Evolutionary conservation across 2,888 invertebrate species (phyloP), one percentile per base, ranked within the genome.

Genomic region (Oscheius sp.): DNA sequence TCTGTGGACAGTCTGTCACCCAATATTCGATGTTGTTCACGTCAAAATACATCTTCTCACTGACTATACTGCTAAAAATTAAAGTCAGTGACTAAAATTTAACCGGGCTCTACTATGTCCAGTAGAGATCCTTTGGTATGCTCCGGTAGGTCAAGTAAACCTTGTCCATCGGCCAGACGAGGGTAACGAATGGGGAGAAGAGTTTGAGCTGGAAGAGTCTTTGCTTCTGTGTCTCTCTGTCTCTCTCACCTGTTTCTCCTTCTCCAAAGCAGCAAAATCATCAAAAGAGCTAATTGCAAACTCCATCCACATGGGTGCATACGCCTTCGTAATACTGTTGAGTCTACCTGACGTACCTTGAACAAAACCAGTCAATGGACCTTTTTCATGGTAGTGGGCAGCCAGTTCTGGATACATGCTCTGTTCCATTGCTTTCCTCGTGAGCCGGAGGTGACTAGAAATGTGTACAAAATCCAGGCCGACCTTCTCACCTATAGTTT

Each of bases 81-180:
- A 42, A 5, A 42, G 42, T 58, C 29, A 58, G n/a, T 58, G 33
- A 29, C 5, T 33, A 58, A 21, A 33, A 13, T 29, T 11, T 11
- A 13, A 21, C 29, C 3, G 4, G 11, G 11, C 33, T 55, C 37
- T 37, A 68, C 68, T 53, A 35, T n/a, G 53, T 55, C 32, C 42
- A 35, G 10, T 53, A 68, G 35, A 55, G 29, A n/a, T 68, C 55
- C 42, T 55, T 55, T 5, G 68, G 55, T 9, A 68, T 33, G 11
- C 11, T 53, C n/a, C 53, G 51, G 53, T 55, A 68, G 21, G 68
- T 68, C 42, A 37, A 11, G 55, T 53, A 68, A n/a, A n/a, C 29
- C 4, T 68, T 53, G 42, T 68, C 68, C 68, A 68, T 68, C n/a
- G 33, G 53, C 53, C 53, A 68, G 35, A 68, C 37, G 9, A 68